Conservation (phyloP, 2,888 invertebrate genomes). For the Diarsia rubi region DNA sequence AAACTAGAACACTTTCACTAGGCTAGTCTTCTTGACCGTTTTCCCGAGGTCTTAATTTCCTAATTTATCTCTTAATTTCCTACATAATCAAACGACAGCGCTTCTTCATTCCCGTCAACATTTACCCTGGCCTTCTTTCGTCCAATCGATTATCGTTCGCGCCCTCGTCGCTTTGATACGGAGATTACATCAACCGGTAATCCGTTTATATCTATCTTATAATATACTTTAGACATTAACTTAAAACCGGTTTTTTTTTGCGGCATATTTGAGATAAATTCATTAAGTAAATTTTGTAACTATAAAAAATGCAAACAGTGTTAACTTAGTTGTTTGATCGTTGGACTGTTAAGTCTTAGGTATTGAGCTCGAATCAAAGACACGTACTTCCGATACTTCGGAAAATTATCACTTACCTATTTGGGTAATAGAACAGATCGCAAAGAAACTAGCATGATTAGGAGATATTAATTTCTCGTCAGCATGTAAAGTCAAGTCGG, state of each 20-base stretch:
- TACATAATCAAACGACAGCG: neutral
- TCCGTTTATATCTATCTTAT: slow-evolving; percentile 36
- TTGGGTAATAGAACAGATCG: too few relatives aligned
- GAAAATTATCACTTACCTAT: too few relatives aligned
- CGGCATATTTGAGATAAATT: neutral
- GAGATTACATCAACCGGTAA: slow-evolving; percentile 55
- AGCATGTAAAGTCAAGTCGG: too few relatives aligned
- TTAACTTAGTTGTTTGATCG: too few relatives aligned
- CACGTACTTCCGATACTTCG: too few relatives aligned
- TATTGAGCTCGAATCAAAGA: too few relatives aligned
- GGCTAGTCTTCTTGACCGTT: neutral
- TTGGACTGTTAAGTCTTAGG: too few relatives aligned
- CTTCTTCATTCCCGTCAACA: neutral
- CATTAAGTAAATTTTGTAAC: neutral
- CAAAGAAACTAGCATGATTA: too few relatives aligned
- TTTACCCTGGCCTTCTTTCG: slow-evolving; percentile 16
- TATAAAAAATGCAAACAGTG: neutral
- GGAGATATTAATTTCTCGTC: too few relatives aligned
- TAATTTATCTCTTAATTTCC: neutral
- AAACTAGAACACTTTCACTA: neutral
- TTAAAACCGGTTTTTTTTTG: slow-evolving; percentile 1
- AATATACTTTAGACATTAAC: slow-evolving; percentile 32
- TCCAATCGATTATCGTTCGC: slow-evolving; percentile 49
- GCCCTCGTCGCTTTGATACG: slow-evolving; percentile 31
- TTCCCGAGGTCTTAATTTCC: neutral